These are phyloP conservation scores for Atractosteus spatula DNA, from an alignment of 2,113 vertebrate species.

Conservation along the genomic window DNA sequence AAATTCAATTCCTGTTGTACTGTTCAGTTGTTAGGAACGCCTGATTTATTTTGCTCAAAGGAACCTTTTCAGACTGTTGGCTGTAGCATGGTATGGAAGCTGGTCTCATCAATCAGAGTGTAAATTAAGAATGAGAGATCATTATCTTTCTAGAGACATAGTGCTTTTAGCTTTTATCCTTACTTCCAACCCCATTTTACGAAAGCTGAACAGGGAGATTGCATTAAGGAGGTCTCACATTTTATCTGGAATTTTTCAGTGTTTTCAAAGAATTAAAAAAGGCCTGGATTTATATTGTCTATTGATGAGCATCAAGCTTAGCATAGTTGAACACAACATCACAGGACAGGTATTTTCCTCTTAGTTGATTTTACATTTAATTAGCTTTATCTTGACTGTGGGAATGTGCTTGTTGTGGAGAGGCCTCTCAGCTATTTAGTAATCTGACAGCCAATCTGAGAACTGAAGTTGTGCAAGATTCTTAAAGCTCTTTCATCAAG, in stretches of 20 bases:
- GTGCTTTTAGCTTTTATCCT: not conserved
- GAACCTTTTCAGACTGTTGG: not conserved
- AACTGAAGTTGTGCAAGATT: not conserved
- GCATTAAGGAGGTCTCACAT: not conserved
- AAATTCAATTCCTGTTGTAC: not conserved
- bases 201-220: not conserved
- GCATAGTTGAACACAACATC: not conserved
- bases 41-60: not conserved
- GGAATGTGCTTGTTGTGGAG: not conserved
- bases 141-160: not conserved
- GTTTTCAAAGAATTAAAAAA: not conserved
- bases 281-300: not conserved
- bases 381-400: not conserved
- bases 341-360: not conserved
- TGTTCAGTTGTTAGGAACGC: not conserved
- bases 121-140: constrained; percentile 6
- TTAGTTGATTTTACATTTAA: not conserved
- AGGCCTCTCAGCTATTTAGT: not conserved
- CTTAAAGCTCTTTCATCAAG: not conserved
- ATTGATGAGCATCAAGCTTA: not conserved
- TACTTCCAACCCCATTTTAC: not conserved
- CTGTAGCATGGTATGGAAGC: not conserved
- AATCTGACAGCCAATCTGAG: not conserved
- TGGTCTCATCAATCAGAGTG: not conserved
- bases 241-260: not conserved